These are phyloP conservation scores for Orussus abietinus DNA, from an alignment of 1,140 invertebrate genomes.

Conservation along the genomic window DNA sequence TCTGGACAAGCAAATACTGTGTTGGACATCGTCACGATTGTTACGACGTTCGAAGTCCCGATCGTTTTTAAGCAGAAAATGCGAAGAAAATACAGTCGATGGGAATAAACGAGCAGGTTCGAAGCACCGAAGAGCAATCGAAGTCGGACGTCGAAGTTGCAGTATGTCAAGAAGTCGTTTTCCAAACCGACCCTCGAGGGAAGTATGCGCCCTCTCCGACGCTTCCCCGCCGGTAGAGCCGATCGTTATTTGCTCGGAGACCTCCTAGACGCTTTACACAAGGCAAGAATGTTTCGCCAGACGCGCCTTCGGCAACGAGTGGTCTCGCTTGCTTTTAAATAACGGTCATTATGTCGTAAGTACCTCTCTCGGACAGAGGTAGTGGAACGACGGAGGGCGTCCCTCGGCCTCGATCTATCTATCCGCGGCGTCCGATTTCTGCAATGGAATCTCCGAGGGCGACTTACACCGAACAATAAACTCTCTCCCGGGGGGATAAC, in stretches of 20 bases:
- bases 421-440: background rate
- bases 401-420: background rate
- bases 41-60: no score
- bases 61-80: no score
- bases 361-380: constrained; percentile 10
- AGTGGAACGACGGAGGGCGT: constrained; percentile 4
- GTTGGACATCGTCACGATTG: no score
- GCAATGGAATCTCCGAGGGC: background rate
- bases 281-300: constrained; percentile 14
- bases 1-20: no score
- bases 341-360: constrained; percentile 21
- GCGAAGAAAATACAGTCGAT: no score
- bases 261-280: constrained; percentile 12
- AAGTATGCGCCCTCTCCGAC: no score
- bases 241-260: constrained; percentile 15
- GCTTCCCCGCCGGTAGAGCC: constrained; percentile 3
- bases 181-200: no score
- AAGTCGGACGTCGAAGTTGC: no score
- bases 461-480: background rate
- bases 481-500: no score
- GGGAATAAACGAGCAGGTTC: no score
- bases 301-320: constrained; percentile 13
- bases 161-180: no score
- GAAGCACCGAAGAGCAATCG: no score
- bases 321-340: constrained; percentile 21